Percentiles rank a stretch among this genome's conserved stretches.
These are phyloP conservation scores for Seriola rivoliana DNA, from an alignment of 2,113 vertebrate species.

Conservation along the genomic window DNA sequence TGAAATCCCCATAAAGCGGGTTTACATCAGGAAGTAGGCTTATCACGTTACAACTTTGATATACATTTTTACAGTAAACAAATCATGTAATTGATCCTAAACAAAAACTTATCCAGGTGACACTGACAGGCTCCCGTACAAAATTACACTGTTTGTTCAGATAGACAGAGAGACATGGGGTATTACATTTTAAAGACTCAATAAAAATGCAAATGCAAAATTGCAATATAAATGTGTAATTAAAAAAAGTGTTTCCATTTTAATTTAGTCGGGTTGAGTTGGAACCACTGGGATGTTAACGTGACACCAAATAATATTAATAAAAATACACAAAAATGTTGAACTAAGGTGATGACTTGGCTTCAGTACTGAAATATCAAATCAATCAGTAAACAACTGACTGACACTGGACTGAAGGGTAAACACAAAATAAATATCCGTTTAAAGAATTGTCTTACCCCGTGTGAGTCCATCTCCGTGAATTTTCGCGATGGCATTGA, in stretches of 20 bases:
- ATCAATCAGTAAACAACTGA: conserved; percentile 47
- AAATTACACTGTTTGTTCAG: background rate
- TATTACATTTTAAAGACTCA: background rate
- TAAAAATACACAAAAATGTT: background rate
- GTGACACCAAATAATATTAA: background rate
- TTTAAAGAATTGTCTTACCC: conserved; percentile 74
- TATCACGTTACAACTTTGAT: conserved; percentile 34
- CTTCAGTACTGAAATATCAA: background rate
- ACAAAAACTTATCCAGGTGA: background rate
- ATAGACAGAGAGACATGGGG: background rate
- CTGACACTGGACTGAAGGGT: background rate
- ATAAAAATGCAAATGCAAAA: background rate
- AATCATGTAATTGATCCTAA: background rate
- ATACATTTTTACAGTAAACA: conserved; percentile 11
- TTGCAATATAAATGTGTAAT: background rate
- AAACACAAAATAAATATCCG: conserved; percentile 21
- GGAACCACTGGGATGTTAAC: background rate
- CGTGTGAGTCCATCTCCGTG: conserved; percentile 75
- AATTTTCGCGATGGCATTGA: conserved; percentile 76
- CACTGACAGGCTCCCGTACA: background rate
- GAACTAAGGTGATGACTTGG: background rate
- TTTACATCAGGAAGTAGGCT: conserved; percentile 76
- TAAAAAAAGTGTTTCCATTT: background rate
- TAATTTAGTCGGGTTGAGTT: background rate
- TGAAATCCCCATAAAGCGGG: conserved; percentile 81